Evolutionary conservation across 2,113 vertebrate genomes (phyloP), one percentile per base, ranked within the genome.

Genomic region (Pedetes capensis): DNA sequence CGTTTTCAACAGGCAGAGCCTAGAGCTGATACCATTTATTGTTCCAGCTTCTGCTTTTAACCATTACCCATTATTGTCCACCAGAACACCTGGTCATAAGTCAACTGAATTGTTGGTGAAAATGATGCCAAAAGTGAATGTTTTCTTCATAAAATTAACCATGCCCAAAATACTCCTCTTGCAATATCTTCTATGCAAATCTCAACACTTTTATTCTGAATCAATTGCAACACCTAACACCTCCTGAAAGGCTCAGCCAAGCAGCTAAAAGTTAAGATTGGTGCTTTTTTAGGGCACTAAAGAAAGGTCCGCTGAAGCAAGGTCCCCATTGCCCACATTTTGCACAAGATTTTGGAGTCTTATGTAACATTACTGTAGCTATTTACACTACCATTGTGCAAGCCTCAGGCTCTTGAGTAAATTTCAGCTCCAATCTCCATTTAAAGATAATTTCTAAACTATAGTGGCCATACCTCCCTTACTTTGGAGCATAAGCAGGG

Each of bases 121-220:
- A 92, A 97, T n/a, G 69, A 96, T 83, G 87, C 80, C 93, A 96
- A 94, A 96, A 97, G 89, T 95, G 89, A 97, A 93, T 97, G 91
- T 97, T 95, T 97, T 95, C 92, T 96, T 97, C 78, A 91, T 84
- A 94, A 94, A 96, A 94, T 96, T 95, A 96, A 84, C 93, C n/a
- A 27, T 75, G 25, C 79, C 87, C 1, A 92, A 96, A 96, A 97
- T 94, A 96, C 27, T 32, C 27, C 8, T 68, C 81, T 96, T 95
- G 75, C 42, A 82, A 75, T 82, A 92, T 86, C 80, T 78, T 82
- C 49, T 79, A 97, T 97, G 97, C 96, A 97, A 96, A 97, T 95
- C 86, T 61, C 29, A 79, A 90, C 32, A 92, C 71, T 84, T 96
- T 93, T 93, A 61, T 79, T n/a, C 55, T 93, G 80, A 81, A 53